Evolutionary conservation across 2,888 invertebrate species (phyloP).

Genomic region (Lochmaea capreae): DNA sequence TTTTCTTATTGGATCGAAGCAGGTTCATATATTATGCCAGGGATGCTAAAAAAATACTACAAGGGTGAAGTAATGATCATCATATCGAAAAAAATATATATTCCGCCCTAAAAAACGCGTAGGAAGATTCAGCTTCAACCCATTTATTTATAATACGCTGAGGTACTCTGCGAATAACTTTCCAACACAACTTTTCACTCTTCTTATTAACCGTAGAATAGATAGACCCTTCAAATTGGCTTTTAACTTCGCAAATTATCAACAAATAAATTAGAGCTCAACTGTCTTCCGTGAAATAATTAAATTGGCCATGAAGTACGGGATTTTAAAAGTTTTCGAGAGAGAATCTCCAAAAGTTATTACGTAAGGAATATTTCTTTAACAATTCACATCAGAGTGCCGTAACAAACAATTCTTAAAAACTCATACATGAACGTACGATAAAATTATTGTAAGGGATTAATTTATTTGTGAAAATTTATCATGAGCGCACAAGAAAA

Average conservation of each 20-base stretch:
- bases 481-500: too few species aligned
- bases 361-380: too few species aligned
- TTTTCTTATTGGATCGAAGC: too few species aligned
- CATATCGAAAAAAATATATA: background rate
- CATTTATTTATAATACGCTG: constrained; percentile 1
- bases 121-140: background rate
- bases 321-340: background rate
- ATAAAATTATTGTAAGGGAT: too few species aligned
- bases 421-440: too few species aligned
- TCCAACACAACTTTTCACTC: constrained; percentile 11
- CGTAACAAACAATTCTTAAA: too few species aligned
- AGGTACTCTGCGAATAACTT: constrained; percentile 5
- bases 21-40: background rate
- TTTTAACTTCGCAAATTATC: background rate
- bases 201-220: background rate
- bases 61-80: background rate
- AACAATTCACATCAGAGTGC: too few species aligned
- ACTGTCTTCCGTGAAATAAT: constrained; percentile 3
- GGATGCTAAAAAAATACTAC: background rate
- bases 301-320: constrained; percentile 1
- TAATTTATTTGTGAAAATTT: too few species aligned
- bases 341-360: too few species aligned
- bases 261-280: background rate
- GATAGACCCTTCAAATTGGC: background rate
- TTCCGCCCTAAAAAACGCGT: constrained; percentile 3